Evolutionary conservation across 2,797 vertebrate genomes (phyloP).

Genomic region (Mallotus villosus): DNA sequence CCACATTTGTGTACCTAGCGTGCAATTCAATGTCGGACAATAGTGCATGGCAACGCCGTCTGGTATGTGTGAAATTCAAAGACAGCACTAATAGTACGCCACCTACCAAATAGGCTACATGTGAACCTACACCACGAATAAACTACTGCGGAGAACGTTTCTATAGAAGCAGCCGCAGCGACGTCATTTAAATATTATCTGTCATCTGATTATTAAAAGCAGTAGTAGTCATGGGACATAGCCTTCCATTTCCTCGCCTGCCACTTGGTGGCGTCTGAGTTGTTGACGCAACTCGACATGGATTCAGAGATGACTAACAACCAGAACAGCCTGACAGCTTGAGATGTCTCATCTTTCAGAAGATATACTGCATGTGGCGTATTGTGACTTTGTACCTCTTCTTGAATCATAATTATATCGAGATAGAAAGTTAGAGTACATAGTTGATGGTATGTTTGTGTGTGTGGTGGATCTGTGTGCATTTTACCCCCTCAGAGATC

Average conservation of each 20-base stretch:
- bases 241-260: conserved; percentile 4
- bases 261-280: neutral
- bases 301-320: conserved; percentile 11
- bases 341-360: neutral
- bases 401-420: too few relatives aligned
- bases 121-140: too few relatives aligned
- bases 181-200: too few relatives aligned
- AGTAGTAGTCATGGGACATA: neutral
- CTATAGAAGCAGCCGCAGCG: too few relatives aligned
- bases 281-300: neutral
- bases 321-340: neutral
- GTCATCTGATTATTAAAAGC: neutral
- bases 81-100: neutral
- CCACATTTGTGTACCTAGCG: neutral
- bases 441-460: too few relatives aligned
- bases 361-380: neutral
- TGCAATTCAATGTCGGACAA: neutral
- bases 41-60: neutral
- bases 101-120: too few relatives aligned
- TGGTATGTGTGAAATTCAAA: neutral
- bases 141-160: too few relatives aligned
- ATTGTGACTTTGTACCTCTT: too few relatives aligned
- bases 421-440: too few relatives aligned
- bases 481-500: too few relatives aligned
- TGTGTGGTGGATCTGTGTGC: too few relatives aligned